A percentile compares a stretch with the other conserved stretches of the same genome.
Evolutionary conservation across 2,113 vertebrate genomes (phyloP).

Genomic region (Rostratula benghalensis): DNA sequence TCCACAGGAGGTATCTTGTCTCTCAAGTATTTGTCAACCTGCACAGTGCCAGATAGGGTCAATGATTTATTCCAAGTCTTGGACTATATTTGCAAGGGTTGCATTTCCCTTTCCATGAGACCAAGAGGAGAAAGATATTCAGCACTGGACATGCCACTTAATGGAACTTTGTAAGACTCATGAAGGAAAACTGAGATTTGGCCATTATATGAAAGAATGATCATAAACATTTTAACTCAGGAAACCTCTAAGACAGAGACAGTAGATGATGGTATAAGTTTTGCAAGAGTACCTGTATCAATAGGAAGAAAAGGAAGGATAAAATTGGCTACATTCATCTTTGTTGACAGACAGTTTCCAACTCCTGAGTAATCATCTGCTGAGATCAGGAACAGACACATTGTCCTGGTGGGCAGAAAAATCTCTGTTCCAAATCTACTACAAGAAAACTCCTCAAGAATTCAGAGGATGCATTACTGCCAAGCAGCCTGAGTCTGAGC

Average conservation of each 20-base stretch:
- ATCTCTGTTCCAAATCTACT: neutral
- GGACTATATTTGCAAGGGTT: neutral
- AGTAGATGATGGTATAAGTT: neutral
- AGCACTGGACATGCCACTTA: neutral
- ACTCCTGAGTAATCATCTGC: neutral
- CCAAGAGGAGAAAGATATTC: neutral
- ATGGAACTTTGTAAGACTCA: neutral
- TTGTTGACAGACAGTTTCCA: neutral
- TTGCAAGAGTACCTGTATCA: neutral
- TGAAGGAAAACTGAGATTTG: neutral
- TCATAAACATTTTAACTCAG: neutral
- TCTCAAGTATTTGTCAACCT: neutral
- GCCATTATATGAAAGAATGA: neutral
- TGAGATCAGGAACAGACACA: neutral
- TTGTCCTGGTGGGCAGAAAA: neutral
- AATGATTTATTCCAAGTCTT: neutral
- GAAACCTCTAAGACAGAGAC: neutral
- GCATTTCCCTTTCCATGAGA: neutral
- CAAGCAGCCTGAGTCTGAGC: neutral
- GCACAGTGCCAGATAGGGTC: neutral
- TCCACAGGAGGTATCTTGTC: neutral
- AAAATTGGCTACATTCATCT: neutral
- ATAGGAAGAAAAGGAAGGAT: neutral
- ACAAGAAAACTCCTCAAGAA: neutral
- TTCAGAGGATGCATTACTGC: neutral